These are phyloP conservation scores for Drosophila ercepeae DNA, from an alignment of 1,140 invertebrate species.

Conservation along the genomic window DNA sequence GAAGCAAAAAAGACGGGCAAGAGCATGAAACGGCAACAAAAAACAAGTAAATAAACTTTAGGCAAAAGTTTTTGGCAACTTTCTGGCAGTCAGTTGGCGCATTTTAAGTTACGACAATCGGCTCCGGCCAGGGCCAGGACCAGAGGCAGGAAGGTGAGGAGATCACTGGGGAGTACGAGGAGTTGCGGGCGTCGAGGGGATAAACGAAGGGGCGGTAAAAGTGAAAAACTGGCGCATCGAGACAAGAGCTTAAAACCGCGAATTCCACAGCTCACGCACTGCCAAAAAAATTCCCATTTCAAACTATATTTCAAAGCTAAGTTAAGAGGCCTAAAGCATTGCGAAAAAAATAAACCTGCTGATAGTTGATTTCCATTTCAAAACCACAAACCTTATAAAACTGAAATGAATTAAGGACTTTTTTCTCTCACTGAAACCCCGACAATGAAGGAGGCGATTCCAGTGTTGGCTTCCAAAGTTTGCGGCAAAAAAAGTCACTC, in stretches of 20 bases:
- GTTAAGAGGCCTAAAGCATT: conserved; percentile 8
- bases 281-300: neutral
- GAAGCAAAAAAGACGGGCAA: conserved; percentile 34
- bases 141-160: neutral
- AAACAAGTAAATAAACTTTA: conserved; percentile 78
- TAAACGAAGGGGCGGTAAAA: conserved; percentile 35
- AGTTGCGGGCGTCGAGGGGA: conserved; percentile 13
- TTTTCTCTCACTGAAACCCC: conserved; percentile 15
- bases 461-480: conserved; percentile 24
- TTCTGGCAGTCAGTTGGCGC: conserved; percentile 75
- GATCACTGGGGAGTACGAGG: conserved; percentile 32
- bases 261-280: conserved; percentile 41
- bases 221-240: conserved; percentile 62
- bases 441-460: conserved; percentile 14
- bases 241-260: conserved; percentile 67
- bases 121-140: conserved; percentile 17
- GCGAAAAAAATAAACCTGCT: neutral
- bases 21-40: conserved; percentile 16
- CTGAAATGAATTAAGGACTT: conserved; percentile 4
- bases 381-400: neutral
- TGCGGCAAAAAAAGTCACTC: conserved; percentile 27
- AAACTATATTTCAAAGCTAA: neutral
- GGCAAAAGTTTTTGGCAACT: conserved; percentile 70
- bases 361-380: neutral
- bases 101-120: conserved; percentile 78